Evolutionary conservation across 1,140 invertebrate genomes (phyloP), one percentile per base, ranked within the genome.

Genomic region (Papilio aristodemus): DNA sequence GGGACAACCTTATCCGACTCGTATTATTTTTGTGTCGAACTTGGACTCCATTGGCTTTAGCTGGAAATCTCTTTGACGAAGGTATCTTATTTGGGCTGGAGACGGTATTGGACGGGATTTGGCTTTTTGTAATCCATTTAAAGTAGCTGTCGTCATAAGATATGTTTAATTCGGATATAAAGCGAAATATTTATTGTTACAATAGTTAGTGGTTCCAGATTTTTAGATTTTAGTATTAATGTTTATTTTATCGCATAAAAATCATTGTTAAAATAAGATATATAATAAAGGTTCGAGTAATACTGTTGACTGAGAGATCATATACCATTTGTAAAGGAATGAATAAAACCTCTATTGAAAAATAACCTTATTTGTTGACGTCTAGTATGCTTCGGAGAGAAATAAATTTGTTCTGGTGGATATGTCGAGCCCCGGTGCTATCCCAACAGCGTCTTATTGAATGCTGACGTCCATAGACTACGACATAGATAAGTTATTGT

Each of bases 341-440:
- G 78, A 83, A 83, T 84, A 84, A 84, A 84, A 79, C 72, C 75
- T 74, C 79, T 80, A 81, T 87, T 85, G 83, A 87, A 87, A 87
- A 90, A 87, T 87, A 87, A 87, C 80, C 81, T 90, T 90, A 87
- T 90, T 90, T 89, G 85, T 89, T 89, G 84, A 86, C 85, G 83
- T 90, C 86, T 88, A 85, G 79, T 87, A 74, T 78, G 80, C 81
- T 86, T 77, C 75, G 74, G 82, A 84, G 82, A 69, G 79, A 87
- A 89, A 90, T 89, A 89, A 89, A 90, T 87, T 83, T 83, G 79
- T 79, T 86, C 80, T 74, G 68, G 74, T 81, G 83, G 83, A 86
- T 88, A 85, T 77, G 79, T 81, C 74, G 74, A 78, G 77, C 76
- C 74, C 79, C 76, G 79, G 77, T 76, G 81, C 75, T 76, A 79